Evolutionary conservation across 1,140 invertebrate genomes (phyloP), one percentile per base, ranked within the genome.

Genomic region (Nephotettix cincticeps): DNA sequence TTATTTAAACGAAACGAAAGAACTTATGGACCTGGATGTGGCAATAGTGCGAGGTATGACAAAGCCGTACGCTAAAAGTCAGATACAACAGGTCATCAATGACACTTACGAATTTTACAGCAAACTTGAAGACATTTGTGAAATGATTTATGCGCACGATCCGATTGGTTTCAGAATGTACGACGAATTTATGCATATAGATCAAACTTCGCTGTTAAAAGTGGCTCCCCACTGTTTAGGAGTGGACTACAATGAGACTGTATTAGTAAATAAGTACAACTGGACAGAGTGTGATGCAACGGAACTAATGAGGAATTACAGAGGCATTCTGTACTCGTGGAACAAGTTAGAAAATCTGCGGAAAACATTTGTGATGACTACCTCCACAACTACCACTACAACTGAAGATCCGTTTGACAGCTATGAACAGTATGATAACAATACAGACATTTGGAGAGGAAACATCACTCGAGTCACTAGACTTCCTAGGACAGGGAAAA

Each of bases 21-120:
- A 51, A 4, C 19, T 51, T 6, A 51, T 51, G 47, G 47, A 51
- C 21, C 19, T 51, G 47, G 47, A 51, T n/a, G n/a, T 51, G 3
- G 47, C 47, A n/a, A 51, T 51, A 4, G 47, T 51, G n/a, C 6
- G 19, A 51, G 47, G 47, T 9, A 51, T 51, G 47, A 51, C 14
- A 19, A 51, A 51, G 3, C 47, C 47, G 47, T 51, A 51, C n/a
- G 47, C 47, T 19, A 51, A 51, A 51, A 51, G 47, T 51, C 47
- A 51, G 19, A 51, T 51, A n/a, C 3, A 4, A 17, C 47, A 51
- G 19, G 47, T 51, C 6, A 51, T 51, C 21, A 4, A 51, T 3
- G 47, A 51, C 47, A 51, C 47, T 19, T 51, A 51, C 47, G 47
- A 51, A n/a, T 51, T 51, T n/a, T 51, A 51, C 47, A 51, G 47